Conservation (phyloP, 2,797 vertebrate genomes). For the Sarcophilus harrisii region DNA sequence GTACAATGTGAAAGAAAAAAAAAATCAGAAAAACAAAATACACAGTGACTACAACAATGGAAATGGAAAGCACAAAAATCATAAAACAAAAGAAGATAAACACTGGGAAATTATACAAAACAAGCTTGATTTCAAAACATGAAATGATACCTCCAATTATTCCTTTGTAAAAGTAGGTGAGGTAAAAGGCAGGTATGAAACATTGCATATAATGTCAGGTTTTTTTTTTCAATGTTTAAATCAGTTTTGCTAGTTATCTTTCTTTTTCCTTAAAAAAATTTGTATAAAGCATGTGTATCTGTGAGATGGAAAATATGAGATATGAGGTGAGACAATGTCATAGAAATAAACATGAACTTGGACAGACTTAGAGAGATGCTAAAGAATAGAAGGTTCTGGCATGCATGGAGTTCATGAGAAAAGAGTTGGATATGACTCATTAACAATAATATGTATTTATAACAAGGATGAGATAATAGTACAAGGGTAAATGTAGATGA, state of each 20-base stretch:
- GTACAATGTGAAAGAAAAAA: not conserved
- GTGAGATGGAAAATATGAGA: not conserved
- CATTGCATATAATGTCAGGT: not conserved
- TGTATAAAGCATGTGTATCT: not conserved
- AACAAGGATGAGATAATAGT: not conserved
- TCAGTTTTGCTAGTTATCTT: not conserved
- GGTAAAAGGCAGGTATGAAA: not conserved
- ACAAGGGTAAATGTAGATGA: not conserved
- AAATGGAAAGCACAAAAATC: not conserved
- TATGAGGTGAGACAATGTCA: not conserved
- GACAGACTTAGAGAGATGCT: not conserved
- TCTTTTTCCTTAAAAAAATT: not conserved
- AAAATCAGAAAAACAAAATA: not conserved
- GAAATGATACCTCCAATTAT: not conserved
- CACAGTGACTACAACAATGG: not conserved
- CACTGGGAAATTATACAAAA: not conserved
- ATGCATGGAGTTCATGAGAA: not conserved
- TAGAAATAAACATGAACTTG: not conserved
- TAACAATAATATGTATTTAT: not conserved
- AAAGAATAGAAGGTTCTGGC: not conserved
- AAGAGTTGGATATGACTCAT: not conserved
- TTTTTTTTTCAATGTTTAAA: not conserved
- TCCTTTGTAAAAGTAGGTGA: not conserved
- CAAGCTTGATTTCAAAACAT: not conserved
- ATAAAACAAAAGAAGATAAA: not conserved